phyloP scores from a whole-genome alignment of 2,797 vertebrate genomes.

The Phataginus tetradactyla region DNA sequence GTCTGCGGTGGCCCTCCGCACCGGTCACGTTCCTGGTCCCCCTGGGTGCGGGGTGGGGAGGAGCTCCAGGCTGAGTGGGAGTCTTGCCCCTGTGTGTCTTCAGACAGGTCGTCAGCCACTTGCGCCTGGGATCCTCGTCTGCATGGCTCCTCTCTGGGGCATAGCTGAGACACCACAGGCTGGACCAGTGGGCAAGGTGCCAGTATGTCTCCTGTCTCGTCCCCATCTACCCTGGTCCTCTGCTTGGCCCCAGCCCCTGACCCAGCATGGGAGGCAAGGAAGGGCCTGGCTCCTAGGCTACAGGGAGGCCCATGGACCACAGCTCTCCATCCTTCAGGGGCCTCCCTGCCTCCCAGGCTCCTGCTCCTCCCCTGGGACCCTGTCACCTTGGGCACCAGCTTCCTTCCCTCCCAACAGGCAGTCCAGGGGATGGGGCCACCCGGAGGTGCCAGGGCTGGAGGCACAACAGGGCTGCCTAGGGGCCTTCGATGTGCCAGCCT shows the following conservation, averaged over 20 bases:
- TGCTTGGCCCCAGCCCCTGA: not conserved
- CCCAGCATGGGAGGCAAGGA: too few species aligned
- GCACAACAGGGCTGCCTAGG: too few species aligned
- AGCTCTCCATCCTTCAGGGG: not conserved
- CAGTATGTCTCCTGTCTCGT: not conserved
- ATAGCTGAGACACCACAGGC: not conserved
- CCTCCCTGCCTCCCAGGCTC: not conserved
- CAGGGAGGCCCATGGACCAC: not conserved
- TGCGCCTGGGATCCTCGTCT: fast-evolving
- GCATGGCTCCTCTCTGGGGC: too few species aligned
- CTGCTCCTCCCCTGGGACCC: not conserved
- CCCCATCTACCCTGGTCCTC: not conserved
- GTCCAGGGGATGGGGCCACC: not conserved
- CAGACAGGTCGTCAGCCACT: not conserved
- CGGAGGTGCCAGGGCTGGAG: too few species aligned
- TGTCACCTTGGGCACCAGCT: not conserved
- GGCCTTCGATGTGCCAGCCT: too few species aligned
- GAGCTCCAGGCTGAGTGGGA: too few species aligned
- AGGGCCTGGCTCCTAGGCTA: not conserved
- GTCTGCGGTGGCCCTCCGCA: fast-evolving
- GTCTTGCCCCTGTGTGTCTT: not conserved
- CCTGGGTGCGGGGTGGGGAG: too few species aligned
- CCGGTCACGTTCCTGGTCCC: too few species aligned
- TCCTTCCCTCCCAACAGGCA: not conserved
- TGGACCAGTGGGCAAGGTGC: too few species aligned